These are phyloP conservation scores for Hartigia nigra DNA, from an alignment of 2,888 invertebrate genomes.

Conservation along the genomic window DNA sequence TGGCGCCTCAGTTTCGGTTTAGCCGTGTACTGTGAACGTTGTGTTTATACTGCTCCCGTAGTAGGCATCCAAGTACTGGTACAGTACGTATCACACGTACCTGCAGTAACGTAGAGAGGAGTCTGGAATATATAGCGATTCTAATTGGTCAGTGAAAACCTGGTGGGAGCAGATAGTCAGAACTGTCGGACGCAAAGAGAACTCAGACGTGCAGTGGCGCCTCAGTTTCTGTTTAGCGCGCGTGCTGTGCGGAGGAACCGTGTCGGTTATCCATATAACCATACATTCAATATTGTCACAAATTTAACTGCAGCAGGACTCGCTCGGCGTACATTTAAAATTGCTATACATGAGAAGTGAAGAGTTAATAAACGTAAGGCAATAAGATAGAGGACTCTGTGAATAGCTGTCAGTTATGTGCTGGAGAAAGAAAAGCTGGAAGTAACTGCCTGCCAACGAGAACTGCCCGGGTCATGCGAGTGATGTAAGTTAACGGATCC, in stretches of 20 bases:
- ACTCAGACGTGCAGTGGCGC: slow-evolving; percentile 44
- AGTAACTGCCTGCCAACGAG: background rate
- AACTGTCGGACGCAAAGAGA: background rate
- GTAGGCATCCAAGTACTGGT: background rate
- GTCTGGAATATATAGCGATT: background rate
- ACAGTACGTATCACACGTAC: background rate
- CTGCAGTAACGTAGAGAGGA: background rate
- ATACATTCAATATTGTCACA: background rate
- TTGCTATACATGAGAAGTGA: background rate
- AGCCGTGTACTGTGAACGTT: slow-evolving; percentile 46
- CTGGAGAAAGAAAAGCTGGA: slow-evolving; percentile 4
- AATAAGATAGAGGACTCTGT: background rate
- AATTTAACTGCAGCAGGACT: background rate
- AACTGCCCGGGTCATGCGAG: slow-evolving; percentile 40
- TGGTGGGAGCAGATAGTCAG: background rate
- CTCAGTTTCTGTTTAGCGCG: slow-evolving; percentile 60
- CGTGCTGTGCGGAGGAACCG: slow-evolving; percentile 34
- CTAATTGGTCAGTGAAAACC: background rate
- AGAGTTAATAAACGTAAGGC: background rate
- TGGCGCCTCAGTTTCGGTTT: slow-evolving; percentile 60
- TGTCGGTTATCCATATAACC: background rate
- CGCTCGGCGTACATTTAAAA: background rate
- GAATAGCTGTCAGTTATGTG: slow-evolving; percentile 26
- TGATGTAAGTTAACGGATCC: slow-evolving; percentile 56
- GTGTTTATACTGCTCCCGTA: background rate